Evolutionary conservation across 2,888 invertebrate genomes (phyloP), one percentile per base, ranked within the genome.

Genomic region (Metalampra italica): DNA sequence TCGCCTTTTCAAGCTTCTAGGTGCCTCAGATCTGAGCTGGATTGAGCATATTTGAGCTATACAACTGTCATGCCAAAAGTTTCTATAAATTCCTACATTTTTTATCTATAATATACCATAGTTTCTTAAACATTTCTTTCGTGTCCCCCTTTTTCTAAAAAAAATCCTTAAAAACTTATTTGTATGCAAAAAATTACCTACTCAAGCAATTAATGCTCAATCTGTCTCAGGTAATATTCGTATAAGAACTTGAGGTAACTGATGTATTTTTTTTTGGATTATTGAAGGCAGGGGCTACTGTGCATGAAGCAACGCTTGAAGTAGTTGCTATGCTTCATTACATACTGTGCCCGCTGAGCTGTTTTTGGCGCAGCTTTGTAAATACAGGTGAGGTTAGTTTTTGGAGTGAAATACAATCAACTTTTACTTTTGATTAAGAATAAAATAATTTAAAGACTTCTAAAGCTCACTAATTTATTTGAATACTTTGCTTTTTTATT

Each of bases 1-100:
- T 62, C 49, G 57, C 60, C 59, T 60, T 65, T 58, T 47, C 51
- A 51, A 55, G 58, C 60, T 62, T 50, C 32, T 43, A 43, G 46
- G 29, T 15, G 37, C 49, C 29, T 43, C 38, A 37, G 29, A 32
- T 44, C 34, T 45, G 40, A 42, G 29, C 29, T 29, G 9, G 44
- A 47, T 41, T 44, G 51, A 40, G 38, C 39, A 49, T 46, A 22
- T 22, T 3, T 22, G 22, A 22, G 22, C 22, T 22, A 5, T 22
- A 3, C 5, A 22, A 22, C 22, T 54, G 45, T 34, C 34, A 34
- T 34, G 11, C 2, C 22, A 22, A 5, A 22, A 22, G 5, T 3
- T 22, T 22, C 22, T 22, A n/a, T n/a, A 22, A 22, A 5, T 22
- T 22, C 2, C 2, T 22, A 22, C 5, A 22, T 22, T 22, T 22